Conservation (phyloP, 2,113 vertebrate genomes). For the Rostratula benghalensis region DNA sequence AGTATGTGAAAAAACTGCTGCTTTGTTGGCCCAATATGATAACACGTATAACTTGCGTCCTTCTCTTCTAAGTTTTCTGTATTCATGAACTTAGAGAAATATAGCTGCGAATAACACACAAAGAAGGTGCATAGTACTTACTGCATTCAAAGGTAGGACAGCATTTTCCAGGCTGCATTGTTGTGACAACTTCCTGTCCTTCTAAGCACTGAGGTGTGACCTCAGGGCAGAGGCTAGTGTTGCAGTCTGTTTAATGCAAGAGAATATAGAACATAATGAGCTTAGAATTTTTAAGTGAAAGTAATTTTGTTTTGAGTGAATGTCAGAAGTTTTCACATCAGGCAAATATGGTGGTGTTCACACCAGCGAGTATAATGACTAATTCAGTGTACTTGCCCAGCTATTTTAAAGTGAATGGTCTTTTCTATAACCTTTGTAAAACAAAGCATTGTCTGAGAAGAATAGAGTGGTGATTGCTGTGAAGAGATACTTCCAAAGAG, state of each 20-base stretch:
- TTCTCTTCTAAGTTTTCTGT: neutral
- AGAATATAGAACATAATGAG: neutral
- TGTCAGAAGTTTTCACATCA: neutral
- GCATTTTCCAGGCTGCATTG: slow-evolving; percentile 52
- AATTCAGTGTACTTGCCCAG: neutral
- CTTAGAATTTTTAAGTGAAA: neutral
- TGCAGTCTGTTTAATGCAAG: slow-evolving; percentile 62
- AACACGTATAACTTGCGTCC: neutral
- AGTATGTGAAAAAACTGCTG: neutral
- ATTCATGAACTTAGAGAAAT: neutral
- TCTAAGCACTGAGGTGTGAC: slow-evolving; percentile 33
- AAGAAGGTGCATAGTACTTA: slow-evolving; percentile 52
- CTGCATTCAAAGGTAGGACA: slow-evolving; percentile 67
- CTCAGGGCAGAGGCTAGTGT: slow-evolving; percentile 60
- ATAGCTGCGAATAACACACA: neutral
- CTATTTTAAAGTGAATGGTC: neutral
- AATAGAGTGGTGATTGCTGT: neutral
- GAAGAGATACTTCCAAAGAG: neutral
- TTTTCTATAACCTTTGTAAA: neutral
- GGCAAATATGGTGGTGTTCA: neutral
- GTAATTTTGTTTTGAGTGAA: neutral
- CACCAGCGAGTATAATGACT: neutral
- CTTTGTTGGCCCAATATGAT: neutral
- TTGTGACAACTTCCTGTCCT: slow-evolving; percentile 27
- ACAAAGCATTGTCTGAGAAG: neutral